These are phyloP conservation scores for Actenoides hombroni DNA, from an alignment of 2,113 vertebrate genomes.

Conservation along the genomic window DNA sequence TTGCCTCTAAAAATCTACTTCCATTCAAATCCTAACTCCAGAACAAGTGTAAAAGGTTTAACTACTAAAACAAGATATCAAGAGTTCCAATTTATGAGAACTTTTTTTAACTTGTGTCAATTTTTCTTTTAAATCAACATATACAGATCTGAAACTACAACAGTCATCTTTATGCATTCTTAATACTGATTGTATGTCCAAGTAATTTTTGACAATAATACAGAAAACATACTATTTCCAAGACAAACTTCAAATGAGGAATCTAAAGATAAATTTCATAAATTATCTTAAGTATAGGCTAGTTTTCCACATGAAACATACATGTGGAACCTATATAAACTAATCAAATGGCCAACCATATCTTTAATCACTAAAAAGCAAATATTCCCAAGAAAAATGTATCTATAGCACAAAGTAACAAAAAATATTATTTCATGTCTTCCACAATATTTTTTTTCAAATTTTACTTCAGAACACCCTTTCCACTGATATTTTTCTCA, in stretches of 20 bases:
- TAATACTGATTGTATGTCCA: not conserved
- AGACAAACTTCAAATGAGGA: not conserved
- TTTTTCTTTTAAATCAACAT: not conserved
- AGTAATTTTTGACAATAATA: not conserved
- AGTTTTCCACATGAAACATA: not conserved
- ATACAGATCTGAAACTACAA: not conserved
- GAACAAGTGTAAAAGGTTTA: not conserved
- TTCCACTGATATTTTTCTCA: not conserved
- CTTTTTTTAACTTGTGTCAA: not conserved
- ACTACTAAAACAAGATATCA: not conserved
- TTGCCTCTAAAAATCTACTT: not conserved
- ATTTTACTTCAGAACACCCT: not conserved
- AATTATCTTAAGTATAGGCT: not conserved
- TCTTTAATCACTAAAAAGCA: not conserved
- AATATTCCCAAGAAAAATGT: not conserved
- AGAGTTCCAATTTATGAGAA: not conserved
- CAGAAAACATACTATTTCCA: not conserved
- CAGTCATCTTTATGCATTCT: not conserved
- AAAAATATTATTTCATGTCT: not conserved
- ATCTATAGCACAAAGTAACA: not conserved
- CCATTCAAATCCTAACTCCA: not conserved
- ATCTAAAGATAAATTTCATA: not conserved
- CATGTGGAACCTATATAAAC: not conserved
- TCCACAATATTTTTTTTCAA: not conserved
- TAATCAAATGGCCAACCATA: not conserved